Conservation (phyloP, 2,888 invertebrate genomes). For the Troides aeacus region DNA sequence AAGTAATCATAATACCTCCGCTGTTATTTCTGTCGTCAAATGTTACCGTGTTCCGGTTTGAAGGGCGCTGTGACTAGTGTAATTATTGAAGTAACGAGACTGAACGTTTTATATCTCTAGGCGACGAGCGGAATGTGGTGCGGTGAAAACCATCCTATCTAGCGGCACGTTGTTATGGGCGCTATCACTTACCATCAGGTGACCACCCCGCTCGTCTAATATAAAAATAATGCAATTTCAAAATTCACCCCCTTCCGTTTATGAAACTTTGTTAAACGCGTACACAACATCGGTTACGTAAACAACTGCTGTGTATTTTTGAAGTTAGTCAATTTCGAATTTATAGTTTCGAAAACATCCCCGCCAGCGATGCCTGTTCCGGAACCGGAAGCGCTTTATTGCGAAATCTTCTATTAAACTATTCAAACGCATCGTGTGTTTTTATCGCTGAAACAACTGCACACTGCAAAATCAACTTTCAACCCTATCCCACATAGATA, state of each 20-base stretch:
- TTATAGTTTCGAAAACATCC: slow-evolving; percentile 23
- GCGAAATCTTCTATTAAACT: slow-evolving; percentile 27
- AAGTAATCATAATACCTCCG: too few relatives aligned
- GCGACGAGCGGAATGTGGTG: too few relatives aligned
- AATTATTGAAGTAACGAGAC: too few relatives aligned
- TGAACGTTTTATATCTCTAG: too few relatives aligned
- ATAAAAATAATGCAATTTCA: background rate
- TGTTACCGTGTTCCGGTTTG: too few relatives aligned
- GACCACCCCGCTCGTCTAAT: too few relatives aligned
- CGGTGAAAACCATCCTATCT: too few relatives aligned
- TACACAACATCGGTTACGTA: background rate
- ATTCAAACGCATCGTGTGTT: slow-evolving; percentile 25
- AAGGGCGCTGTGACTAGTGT: too few relatives aligned
- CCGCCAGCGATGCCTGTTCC: slow-evolving; percentile 17
- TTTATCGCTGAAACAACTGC: slow-evolving; percentile 15
- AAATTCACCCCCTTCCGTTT: background rate
- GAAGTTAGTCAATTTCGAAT: slow-evolving; percentile 25
- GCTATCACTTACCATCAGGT: too few relatives aligned
- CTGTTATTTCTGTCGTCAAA: too few relatives aligned
- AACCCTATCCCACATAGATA: slow-evolving; percentile 9
- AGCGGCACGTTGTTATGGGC: too few relatives aligned
- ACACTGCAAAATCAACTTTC: slow-evolving; percentile 7
- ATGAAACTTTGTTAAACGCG: background rate
- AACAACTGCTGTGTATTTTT: slow-evolving; percentile 16
- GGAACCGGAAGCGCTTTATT: slow-evolving; percentile 30